Percentiles rank a stretch among this genome's conserved stretches.
Evolutionary conservation across 2,888 invertebrate genomes (phyloP).

Genomic region (Caenorhabditis macrosperma): DNA sequence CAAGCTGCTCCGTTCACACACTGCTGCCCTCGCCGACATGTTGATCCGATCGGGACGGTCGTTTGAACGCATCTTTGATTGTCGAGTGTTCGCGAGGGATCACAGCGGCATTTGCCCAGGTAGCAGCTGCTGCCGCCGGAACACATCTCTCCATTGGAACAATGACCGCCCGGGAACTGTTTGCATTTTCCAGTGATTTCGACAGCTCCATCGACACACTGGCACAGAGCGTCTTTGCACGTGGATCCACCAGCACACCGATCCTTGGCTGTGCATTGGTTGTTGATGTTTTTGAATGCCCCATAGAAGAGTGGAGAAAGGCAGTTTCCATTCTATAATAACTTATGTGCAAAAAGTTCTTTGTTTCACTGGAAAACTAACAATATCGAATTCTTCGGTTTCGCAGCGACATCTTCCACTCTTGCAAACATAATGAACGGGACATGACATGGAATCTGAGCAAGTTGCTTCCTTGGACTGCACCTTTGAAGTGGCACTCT

Average conservation of each 20-base stretch:
- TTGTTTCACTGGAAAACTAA: too few relatives aligned
- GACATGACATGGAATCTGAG: slow-evolving; percentile 29
- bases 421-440: slow-evolving; percentile 45
- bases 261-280: slow-evolving; percentile 68
- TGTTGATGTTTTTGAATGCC: slow-evolving; percentile 69
- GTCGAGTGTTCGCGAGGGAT: slow-evolving; percentile 49
- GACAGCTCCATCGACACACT: slow-evolving; percentile 74
- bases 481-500: neutral
- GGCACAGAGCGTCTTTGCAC: slow-evolving; percentile 72
- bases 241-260: slow-evolving; percentile 76
- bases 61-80: slow-evolving; percentile 65
- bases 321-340: slow-evolving; percentile 66
- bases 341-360: too few relatives aligned
- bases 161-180: slow-evolving; percentile 63
- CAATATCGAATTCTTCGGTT: slow-evolving; percentile 53
- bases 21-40: slow-evolving; percentile 72
- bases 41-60: slow-evolving; percentile 69
- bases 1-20: slow-evolving; percentile 75
- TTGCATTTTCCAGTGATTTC: slow-evolving; percentile 67
- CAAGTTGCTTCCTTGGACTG: slow-evolving; percentile 17
- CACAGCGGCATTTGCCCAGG: slow-evolving; percentile 76
- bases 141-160: slow-evolving; percentile 76
- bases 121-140: slow-evolving; percentile 73
- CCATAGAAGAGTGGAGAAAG: slow-evolving; percentile 34
- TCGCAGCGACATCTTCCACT: slow-evolving; percentile 63